Evolutionary conservation across 2,797 vertebrate genomes (phyloP), one percentile per base, ranked within the genome.

Genomic region (Coregonus suidteri): DNA sequence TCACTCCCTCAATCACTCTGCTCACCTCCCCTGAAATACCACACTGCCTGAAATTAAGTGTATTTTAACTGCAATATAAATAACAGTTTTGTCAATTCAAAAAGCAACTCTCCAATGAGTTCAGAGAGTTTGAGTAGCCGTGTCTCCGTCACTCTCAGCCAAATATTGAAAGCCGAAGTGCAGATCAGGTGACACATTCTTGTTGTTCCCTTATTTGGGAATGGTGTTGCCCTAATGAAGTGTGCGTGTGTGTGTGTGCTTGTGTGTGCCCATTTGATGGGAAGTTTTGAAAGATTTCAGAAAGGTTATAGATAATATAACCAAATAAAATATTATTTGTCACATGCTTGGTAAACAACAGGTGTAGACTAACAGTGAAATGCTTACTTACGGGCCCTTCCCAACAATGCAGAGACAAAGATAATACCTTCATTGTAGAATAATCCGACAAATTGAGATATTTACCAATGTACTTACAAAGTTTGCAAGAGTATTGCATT

Each of bases 181-280:
- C n/a, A 71, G 69, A 52, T 71, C 69, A 71, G 47, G 41, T 71
- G 69, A 71, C 69, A 71, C 41, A 71, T 71, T 71, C 47, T 51
- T 52, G n/a, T 11, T 14, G 20, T 18, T 71, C 47, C 37, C 37
- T 71, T 20, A 71, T 71, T 71, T 71, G 47, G 37, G 18, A 71
- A 71, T 47, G 16, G 31, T 69, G 56, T 34, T 37, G 7, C n/a
- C 7, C 37, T 37, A 25, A 25, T 20, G 3, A 16, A 30, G 65
- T n/a, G 52, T 62, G 53, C 20, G 9, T 70, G 66, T 25, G 25
- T 25, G 25, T 25, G 25, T 25, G 25, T 25, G 25, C 25, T 25
- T 37, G 4, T 31, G 16, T 41, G 52, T 53, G 6, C 37, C 6
- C 37, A 31, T 68, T 15, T 56, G 51, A 35, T 25, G 20, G 18